Evolutionary conservation across 2,888 invertebrate species (phyloP), one percentile per base, ranked within the genome.

Genomic region (Disparrhopalites patrizii): DNA sequence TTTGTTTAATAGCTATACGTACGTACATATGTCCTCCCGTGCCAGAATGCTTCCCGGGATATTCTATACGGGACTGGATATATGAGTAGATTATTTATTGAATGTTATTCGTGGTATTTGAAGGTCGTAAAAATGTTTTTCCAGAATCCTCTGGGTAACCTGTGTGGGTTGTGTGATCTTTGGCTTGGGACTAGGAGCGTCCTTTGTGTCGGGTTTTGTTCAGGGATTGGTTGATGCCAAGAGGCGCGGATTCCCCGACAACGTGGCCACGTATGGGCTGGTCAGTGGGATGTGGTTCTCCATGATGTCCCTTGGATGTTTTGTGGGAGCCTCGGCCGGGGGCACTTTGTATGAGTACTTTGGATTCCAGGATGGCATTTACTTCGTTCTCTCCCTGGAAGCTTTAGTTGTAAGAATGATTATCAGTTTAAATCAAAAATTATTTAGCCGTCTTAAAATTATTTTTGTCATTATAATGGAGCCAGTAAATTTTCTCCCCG

Each of bases 261-360:
- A 87, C 68, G 83, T 94, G 70, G 90, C 91, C 77, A 94, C 94
- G 0, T 93, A 91, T 77, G 94, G 93, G 0, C 81, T 93, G 36
- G 89, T 93, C 8, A 92, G 93, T 1, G 94, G 93, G 0, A 82
- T 94, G 76, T 94, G 93, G 89, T 93, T 93, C 1, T 91, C 92
- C 1, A 87, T 90, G 0, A 92, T 93, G 77, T 92, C 93, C 0
- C 81, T 94, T 8, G 94, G 94, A 0, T 90, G 91, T 1, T 91
- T 91, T 79, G 71, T 78, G 31, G 79, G 79, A 10, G 77, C 78
- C 20, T 88, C 89, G 0, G 81, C 88, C 1, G 85, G 85, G 70
- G 91, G 91, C 0, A 82, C 89, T 47, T 82, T 91, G 0, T 86
- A 85, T 75, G 90, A 91, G 76, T 82, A 80, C 55, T 84, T 88